Evolutionary conservation across 2,797 vertebrate genomes (phyloP).

Genomic region (Xiphophorus birchmanni): DNA sequence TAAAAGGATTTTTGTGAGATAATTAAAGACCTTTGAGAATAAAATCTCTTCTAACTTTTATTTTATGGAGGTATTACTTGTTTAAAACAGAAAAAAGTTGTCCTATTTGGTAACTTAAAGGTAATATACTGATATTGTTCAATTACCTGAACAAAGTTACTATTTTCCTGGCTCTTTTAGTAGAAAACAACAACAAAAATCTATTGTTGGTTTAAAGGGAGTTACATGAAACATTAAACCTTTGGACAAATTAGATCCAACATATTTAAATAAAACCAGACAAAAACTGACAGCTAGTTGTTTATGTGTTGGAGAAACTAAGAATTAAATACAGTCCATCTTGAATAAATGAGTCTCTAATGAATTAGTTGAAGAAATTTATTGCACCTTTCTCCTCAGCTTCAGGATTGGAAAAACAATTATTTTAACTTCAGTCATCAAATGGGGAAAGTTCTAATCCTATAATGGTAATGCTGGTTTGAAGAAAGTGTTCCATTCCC

Average conservation of each 20-base stretch:
- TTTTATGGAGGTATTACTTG: background rate
- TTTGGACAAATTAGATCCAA: background rate
- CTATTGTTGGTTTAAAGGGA: background rate
- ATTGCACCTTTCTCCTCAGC: background rate
- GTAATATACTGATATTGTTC: background rate
- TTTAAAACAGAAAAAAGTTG: background rate
- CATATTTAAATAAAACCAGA: background rate
- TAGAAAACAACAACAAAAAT: background rate
- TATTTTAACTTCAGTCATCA: background rate
- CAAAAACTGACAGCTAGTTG: background rate
- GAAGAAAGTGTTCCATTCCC: constrained; percentile 22
- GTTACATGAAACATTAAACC: background rate
- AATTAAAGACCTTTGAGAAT: background rate
- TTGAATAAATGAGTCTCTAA: constrained; percentile 11
- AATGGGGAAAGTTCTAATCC: background rate
- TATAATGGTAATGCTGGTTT: background rate
- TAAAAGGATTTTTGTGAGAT: background rate
- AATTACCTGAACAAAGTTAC: background rate
- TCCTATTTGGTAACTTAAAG: background rate
- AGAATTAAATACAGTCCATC: background rate
- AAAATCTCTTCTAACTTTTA: background rate
- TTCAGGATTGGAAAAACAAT: background rate
- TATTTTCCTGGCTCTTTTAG: background rate
- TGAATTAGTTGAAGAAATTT: constrained; percentile 21
- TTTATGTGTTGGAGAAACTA: background rate